Percentiles rank a stretch among this genome's conserved stretches.
Evolutionary conservation across 2,797 vertebrate species (phyloP).

Genomic region (Gymnocypris eckloni): DNA sequence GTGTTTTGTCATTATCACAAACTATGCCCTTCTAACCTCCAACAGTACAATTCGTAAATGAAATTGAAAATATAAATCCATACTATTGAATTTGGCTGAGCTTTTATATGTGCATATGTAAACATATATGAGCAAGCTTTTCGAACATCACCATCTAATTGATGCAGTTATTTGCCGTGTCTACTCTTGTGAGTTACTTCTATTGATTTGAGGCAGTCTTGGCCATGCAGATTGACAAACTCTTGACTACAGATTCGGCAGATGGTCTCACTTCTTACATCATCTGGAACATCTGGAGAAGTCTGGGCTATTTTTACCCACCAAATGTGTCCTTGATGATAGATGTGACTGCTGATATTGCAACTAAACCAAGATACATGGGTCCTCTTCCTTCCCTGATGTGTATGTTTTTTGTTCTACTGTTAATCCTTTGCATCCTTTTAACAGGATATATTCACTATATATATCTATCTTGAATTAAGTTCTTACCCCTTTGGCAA

Average conservation of each 20-base stretch:
- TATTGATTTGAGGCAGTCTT: constrained; percentile 37
- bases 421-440: not conserved
- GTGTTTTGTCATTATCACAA: constrained; percentile 23
- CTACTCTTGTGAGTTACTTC: constrained; percentile 30
- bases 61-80: constrained; percentile 21
- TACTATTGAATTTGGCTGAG: constrained; percentile 30
- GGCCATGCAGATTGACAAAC: constrained; percentile 12
- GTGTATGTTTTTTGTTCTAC: not conserved
- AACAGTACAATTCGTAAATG: constrained; percentile 22
- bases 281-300: constrained; percentile 10
- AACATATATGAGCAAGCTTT: constrained; percentile 5
- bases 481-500: not conserved
- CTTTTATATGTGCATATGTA: constrained; percentile 7
- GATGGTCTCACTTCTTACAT: constrained; percentile 21
- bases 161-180: constrained; percentile 36
- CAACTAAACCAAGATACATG: not conserved
- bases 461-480: not conserved
- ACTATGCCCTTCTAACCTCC: not conserved
- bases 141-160: constrained; percentile 14
- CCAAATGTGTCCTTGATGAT: constrained; percentile 1
- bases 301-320: constrained; percentile 23
- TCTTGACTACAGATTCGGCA: constrained; percentile 16
- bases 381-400: not conserved
- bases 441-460: not conserved
- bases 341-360: not conserved